A percentile compares a stretch with the other conserved stretches of the same genome.
These are phyloP conservation scores for Hippocampus comes DNA, from an alignment of 2,113 vertebrate species.

Conservation along the genomic window DNA sequence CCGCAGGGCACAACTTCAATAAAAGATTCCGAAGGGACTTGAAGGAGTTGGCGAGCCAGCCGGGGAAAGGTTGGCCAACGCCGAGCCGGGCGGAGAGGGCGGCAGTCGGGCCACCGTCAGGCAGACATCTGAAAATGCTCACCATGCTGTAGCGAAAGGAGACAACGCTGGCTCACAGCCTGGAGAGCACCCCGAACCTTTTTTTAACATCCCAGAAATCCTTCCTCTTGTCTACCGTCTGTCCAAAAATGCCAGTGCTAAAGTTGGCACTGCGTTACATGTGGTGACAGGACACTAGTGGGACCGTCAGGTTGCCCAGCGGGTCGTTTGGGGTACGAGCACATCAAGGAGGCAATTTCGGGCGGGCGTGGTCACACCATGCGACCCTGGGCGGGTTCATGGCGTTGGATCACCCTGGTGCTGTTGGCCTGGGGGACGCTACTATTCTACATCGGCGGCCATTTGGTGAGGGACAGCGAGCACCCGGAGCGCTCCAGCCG, in stretches of 20 bases:
- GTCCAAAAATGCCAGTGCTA: constrained; percentile 49
- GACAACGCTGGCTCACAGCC: constrained; percentile 21
- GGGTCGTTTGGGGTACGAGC: constrained; percentile 36
- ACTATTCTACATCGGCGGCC: constrained; percentile 96
- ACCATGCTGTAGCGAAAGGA: constrained; percentile 56
- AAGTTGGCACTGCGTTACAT: constrained; percentile 44
- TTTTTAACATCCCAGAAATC: constrained; percentile 2
- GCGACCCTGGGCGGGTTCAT: constrained; percentile 98
- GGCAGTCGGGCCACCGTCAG: neutral
- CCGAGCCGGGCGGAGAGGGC: constrained; percentile 28
- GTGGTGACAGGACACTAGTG: constrained; percentile 59
- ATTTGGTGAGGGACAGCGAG: constrained; percentile 94
- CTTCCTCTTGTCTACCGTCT: constrained; percentile 11
- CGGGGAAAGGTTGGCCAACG: constrained; percentile 21
- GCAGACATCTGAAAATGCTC: constrained; percentile 11
- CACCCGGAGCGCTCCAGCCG: constrained; percentile 92
- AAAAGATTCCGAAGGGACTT: constrained; percentile 18
- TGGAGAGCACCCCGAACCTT: constrained; percentile 15
- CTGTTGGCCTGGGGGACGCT: constrained; percentile 97
- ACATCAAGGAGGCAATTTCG: constrained; percentile 34
- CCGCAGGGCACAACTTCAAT: constrained; percentile 42
- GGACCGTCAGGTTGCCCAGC: constrained; percentile 34
- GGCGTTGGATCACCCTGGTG: constrained; percentile 99
- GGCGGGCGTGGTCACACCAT: constrained; percentile 77
- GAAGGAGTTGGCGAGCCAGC: constrained; percentile 11